Evolutionary conservation across 53 echinoderm and acorn worm genomes (phyloP).

Genomic region (Hippasteria phrygiana): DNA sequence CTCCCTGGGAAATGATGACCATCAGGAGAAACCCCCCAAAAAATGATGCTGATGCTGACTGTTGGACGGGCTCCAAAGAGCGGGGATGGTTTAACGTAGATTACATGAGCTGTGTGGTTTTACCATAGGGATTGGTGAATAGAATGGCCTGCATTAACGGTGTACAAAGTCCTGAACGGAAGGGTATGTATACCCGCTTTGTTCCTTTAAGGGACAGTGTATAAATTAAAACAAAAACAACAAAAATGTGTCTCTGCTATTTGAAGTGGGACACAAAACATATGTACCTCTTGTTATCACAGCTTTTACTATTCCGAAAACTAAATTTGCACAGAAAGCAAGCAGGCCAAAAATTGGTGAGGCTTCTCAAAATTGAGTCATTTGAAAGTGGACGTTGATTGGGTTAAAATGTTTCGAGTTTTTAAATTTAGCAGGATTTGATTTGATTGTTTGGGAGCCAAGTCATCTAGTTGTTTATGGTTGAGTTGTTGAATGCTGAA

Average conservation of each 20-base stretch:
- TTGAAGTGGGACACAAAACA: conserved; percentile 8
- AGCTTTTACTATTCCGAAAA: conserved; percentile 47
- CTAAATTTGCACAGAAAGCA: conserved; percentile 44
- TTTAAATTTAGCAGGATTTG: too few relatives aligned
- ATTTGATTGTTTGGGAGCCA: too few relatives aligned
- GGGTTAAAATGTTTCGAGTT: background rate
- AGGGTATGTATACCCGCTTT: conserved; percentile 9
- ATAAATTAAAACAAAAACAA: conserved; percentile 18
- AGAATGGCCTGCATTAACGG: background rate
- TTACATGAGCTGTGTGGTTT: background rate
- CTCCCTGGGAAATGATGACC: background rate
- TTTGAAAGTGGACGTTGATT: background rate
- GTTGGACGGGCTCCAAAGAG: background rate
- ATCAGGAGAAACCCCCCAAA: background rate
- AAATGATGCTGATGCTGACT: conserved; percentile 2
- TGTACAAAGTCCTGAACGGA: conserved; percentile 23
- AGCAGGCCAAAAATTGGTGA: background rate
- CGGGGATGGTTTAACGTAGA: conserved; percentile 2
- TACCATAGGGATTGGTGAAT: background rate
- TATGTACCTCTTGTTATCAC: conserved; percentile 25
- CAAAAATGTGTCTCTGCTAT: conserved; percentile 8
- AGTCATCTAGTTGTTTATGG: too few relatives aligned
- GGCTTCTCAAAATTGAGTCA: background rate
- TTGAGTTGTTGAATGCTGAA: too few relatives aligned
- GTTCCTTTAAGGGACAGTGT: conserved; percentile 45